Base-by-base conservation (phyloP, 2,113 vertebrate species). In the Chionomys nivalis region DNA sequence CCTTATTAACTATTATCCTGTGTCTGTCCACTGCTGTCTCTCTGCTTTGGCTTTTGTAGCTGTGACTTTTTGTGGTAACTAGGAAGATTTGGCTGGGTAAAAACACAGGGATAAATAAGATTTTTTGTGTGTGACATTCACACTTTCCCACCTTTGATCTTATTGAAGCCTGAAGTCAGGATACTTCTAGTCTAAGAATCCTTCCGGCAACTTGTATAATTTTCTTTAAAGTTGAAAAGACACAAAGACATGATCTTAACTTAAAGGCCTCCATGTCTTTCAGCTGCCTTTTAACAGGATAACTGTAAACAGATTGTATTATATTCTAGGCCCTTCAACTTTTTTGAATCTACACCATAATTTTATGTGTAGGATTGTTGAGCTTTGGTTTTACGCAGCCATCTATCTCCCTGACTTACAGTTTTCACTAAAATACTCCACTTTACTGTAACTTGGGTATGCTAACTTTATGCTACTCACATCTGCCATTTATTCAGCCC, bases 151-250 rank as follows among this genome's bases (percentile, higher is more conserved):
- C 7, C 61, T 42, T 85, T 55, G n/a, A 85, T 83, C 42, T 31
- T 36, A 55, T 65, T 28, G 94, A 93, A 94, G 72, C 65, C 75
- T 47, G 4, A 93, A 87, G 70, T 58, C 61, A 85, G 63, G 33
- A 52, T 13, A 33, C 78, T 66, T 87, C 39, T 68, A 72, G 85
- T 23, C 58, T 76, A 92, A 36, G 52, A 49, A 92, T 24, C 36
- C 66, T 82, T 68, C 68, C 33, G 12, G 4, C 58, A 86, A 89
- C 70, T 95, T 89, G 66, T 14, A 86, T 92, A 96, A 81, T 47
- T 65, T 14, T 76, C 72, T 89, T 94, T 92, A 58, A 91, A 87
- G 44, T 93, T 93, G 91, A 83, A 92, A 86, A 96, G 66, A 44
- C 52, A 82, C 23, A 16, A 92, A 36, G 73, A 66, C 39, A 89